These are phyloP conservation scores for Pelusios castaneus DNA, from an alignment of 2,113 vertebrate species.

Conservation along the genomic window DNA sequence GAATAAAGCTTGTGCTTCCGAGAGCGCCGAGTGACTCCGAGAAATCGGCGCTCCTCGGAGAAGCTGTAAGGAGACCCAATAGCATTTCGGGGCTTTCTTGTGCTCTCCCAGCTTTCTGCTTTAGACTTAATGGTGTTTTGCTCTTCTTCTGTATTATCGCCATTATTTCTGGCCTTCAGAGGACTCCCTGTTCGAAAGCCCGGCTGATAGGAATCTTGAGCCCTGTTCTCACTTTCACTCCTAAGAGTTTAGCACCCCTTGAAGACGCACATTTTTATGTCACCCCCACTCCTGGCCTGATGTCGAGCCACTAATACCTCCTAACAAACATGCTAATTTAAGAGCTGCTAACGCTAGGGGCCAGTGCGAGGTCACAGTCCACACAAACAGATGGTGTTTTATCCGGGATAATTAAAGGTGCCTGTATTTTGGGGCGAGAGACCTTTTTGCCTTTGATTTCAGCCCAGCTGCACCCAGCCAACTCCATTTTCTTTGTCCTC, in stretches of 20 bases:
- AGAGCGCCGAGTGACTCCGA: too few species aligned
- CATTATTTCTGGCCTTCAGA: background rate
- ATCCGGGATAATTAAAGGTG: conserved; percentile 61
- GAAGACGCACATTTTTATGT: background rate
- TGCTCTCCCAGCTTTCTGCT: background rate
- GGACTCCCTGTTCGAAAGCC: background rate
- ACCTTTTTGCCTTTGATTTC: conserved; percentile 26
- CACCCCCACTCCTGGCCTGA: background rate
- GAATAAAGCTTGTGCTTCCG: background rate
- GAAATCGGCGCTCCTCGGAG: background rate
- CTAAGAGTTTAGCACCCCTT: background rate
- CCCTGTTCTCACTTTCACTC: background rate
- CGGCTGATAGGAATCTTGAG: background rate
- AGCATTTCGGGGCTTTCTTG: background rate
- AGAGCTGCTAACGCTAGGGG: conserved; percentile 37
- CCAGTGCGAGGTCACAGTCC: conserved; percentile 23
- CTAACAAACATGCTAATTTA: conserved; percentile 37
- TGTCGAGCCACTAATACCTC: conserved; percentile 5
- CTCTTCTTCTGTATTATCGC: background rate
- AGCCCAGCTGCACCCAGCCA: background rate
- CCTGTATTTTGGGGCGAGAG: conserved; percentile 6
- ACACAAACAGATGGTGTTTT: conserved; percentile 61
- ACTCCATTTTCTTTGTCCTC: background rate
- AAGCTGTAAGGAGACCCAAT: background rate
- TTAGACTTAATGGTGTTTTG: background rate